Conservation (phyloP, 2,113 vertebrate genomes). For the Rissa tridactyla region DNA sequence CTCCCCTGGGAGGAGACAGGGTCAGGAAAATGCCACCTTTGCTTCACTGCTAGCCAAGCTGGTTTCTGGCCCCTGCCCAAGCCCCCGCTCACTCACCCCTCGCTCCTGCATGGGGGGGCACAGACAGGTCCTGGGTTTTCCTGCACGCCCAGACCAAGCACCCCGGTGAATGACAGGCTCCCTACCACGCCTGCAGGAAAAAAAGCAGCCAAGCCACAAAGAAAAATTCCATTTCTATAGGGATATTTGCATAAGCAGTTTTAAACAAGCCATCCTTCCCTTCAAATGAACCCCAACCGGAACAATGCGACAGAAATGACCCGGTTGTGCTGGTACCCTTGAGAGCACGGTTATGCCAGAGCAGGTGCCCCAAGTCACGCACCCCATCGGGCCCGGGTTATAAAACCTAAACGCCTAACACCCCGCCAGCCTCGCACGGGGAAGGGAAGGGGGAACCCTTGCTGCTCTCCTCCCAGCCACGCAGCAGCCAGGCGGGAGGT, state of each 20-base stretch:
- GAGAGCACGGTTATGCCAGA: not conserved
- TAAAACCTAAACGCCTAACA: not conserved
- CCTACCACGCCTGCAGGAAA: not conserved
- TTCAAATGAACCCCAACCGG: not conserved
- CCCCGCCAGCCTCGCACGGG: not conserved
- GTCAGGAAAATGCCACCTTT: not conserved
- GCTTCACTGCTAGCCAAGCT: not conserved
- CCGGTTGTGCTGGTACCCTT: too few relatives aligned
- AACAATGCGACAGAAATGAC: not conserved
- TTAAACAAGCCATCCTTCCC: not conserved
- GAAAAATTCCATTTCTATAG: not conserved
- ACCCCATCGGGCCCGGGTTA: too few relatives aligned
- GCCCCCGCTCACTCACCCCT: not conserved
- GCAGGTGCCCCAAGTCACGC: not conserved
- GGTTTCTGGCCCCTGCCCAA: not conserved
- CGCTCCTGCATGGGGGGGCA: not conserved
- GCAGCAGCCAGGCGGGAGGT: not conserved
- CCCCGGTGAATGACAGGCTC: accelerated
- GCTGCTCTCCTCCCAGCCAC: not conserved
- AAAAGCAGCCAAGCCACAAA: not conserved
- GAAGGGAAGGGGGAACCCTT: not conserved
- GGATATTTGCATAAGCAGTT: not conserved
- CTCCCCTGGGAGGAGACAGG: accelerated
- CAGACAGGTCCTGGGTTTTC: not conserved
- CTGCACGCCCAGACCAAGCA: not conserved